phyloP scores from a whole-genome alignment of 2,113 vertebrate species.

The Pangasianodon gigas region DNA sequence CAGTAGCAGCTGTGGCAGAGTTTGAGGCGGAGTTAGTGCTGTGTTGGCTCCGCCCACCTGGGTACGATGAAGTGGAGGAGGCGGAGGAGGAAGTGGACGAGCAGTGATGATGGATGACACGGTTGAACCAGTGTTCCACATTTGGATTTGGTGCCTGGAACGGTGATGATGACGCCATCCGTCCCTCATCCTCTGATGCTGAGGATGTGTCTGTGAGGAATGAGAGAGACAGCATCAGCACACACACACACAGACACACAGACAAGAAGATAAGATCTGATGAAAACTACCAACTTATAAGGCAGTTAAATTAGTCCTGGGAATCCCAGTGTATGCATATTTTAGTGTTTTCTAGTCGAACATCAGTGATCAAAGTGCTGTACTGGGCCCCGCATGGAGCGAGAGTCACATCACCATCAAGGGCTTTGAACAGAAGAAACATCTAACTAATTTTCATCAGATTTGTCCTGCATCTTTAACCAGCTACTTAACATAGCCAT shows the following conservation, averaged over 20 bases:
- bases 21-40: conserved; percentile 75
- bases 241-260: background rate
- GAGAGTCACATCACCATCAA: background rate
- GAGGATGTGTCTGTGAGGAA: conserved; percentile 94
- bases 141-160: conserved; percentile 81
- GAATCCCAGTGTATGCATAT: conserved; percentile 1
- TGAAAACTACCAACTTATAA: background rate
- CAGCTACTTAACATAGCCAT: background rate
- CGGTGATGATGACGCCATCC: conserved; percentile 82
- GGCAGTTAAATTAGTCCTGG: background rate
- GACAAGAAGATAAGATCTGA: background rate
- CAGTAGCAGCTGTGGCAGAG: conserved; percentile 78
- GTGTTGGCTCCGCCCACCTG: conserved; percentile 85
- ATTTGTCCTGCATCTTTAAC: background rate
- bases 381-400: background rate
- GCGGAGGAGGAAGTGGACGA: conserved; percentile 97
- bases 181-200: conserved; percentile 96
- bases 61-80: conserved; percentile 96
- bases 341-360: background rate
- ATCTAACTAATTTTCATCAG: background rate
- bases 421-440: background rate
- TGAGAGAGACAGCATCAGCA: conserved; percentile 62
- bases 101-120: conserved; percentile 85
- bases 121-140: conserved; percentile 93
- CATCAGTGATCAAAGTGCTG: background rate